Evolutionary conservation across 2,888 invertebrate genomes (phyloP), one percentile per base, ranked within the genome.

Genomic region (Andricus curvator): DNA sequence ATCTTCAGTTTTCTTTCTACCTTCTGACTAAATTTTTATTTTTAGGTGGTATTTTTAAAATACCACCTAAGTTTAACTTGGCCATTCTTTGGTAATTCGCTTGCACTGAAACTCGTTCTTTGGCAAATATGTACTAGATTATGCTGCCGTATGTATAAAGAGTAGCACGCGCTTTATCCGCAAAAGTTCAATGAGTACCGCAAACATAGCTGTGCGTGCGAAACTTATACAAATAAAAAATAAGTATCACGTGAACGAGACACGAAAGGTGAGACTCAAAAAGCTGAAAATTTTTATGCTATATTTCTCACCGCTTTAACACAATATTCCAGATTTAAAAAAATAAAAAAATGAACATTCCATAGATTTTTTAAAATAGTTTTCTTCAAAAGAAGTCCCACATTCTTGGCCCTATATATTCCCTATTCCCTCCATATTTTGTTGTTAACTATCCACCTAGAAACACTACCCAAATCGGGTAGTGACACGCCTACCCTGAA

Each of bases 131-230:
- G 51, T 51, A 70, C 25, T 70, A 17, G 70, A 48, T 68, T 25
- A 48, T 70, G 48, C 25, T 70, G 48, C 29, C 8, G 20, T 29
- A 51, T 70, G 29, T 70, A 20, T 60, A 60, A 51, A 22, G 60
- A 60, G 22, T 22, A n/a, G n/a, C 60, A 60, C 60, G 60, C 22
- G 60, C 60, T 48, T 48, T 70, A 70, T 25, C 70, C 70, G 70
- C 70, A 29, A 70, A 70, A 70, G 8, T 70, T 70, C 48, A 70
- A 70, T 70, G 44, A 70, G 48, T 70, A 70, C 48, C 25, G 70
- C 48, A 70, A 70, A 70, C 70, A 70, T 17, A 70, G 20, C 4
- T 22, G 70, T 70, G 44, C 51, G 70, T 70, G 48, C 44, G 44
- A 25, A 68, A 22, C 22, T 44, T 44, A 44, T 44, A 48, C n/a